Evolutionary conservation across 2,888 invertebrate species (phyloP).

Genomic region (Lucinisca nassula): DNA sequence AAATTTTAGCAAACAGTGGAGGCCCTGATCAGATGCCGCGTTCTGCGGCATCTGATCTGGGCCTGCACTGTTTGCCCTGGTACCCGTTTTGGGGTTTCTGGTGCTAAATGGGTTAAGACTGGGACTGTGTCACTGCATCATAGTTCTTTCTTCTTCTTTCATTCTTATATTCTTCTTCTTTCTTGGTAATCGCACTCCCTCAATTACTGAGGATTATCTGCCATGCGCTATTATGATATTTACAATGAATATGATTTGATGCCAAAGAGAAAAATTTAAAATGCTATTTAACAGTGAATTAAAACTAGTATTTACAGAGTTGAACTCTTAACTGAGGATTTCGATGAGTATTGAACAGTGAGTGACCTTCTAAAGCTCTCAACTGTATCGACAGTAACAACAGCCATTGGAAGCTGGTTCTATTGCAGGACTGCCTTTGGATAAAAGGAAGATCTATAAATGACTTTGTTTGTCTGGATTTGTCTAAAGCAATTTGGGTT

Average conservation of each 20-base stretch:
- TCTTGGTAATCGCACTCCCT: not conserved
- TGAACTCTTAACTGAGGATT: not conserved
- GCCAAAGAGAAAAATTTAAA: not conserved
- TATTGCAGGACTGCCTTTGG: not conserved
- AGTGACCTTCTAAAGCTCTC: not conserved
- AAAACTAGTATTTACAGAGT: not conserved
- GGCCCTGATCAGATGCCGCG: too few relatives aligned
- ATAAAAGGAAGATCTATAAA: not conserved
- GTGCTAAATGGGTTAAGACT: too few relatives aligned
- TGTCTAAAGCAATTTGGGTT: not conserved
- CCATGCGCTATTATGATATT: not conserved
- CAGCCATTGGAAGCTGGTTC: not conserved
- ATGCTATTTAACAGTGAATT: not conserved
- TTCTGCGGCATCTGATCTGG: too few relatives aligned
- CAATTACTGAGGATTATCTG: conserved; percentile 1
- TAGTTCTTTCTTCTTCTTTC: too few relatives aligned
- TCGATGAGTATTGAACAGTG: not conserved
- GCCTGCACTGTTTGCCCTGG: too few relatives aligned
- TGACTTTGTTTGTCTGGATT: not conserved
- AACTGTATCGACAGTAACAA: not conserved
- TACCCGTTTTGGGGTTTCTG: too few relatives aligned
- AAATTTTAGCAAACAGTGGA: too few relatives aligned
- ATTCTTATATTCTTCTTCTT: conserved; percentile 9
- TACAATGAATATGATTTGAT: not conserved
- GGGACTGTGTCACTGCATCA: too few relatives aligned